These are phyloP conservation scores for Lophotis ruficrista DNA, from an alignment of 2,113 vertebrate genomes.

Conservation along the genomic window DNA sequence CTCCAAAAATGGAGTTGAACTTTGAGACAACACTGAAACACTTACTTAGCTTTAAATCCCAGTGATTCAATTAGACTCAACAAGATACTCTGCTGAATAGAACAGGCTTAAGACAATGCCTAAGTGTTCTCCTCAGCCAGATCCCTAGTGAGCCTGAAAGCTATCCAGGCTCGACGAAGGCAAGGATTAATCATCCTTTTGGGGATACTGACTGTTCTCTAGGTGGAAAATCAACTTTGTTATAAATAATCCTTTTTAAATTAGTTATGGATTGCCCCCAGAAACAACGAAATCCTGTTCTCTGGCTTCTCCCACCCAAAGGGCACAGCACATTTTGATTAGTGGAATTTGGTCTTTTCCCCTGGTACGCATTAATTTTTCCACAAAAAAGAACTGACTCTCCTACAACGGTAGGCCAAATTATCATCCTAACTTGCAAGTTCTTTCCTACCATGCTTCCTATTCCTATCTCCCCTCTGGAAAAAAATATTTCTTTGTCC, in stretches of 20 bases:
- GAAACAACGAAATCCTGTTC: neutral
- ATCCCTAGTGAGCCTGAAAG: constrained; percentile 39
- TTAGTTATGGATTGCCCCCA: constrained; percentile 26
- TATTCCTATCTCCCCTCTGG: neutral
- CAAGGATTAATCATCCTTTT: constrained; percentile 54
- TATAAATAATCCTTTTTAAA: constrained; percentile 39
- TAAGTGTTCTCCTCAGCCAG: constrained; percentile 16
- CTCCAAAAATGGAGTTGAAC: neutral
- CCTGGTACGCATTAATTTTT: neutral
- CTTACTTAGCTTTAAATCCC: constrained; percentile 37
- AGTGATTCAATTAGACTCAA: constrained; percentile 51
- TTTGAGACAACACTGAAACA: neutral
- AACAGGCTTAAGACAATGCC: constrained; percentile 26
- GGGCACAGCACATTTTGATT: neutral
- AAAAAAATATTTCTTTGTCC: neutral
- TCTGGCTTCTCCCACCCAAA: neutral
- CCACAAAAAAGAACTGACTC: neutral
- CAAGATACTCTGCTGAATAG: constrained; percentile 18
- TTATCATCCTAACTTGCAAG: neutral
- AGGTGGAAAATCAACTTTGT: constrained; percentile 18
- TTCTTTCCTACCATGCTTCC: neutral
- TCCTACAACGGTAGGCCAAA: neutral
- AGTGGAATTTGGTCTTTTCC: neutral
- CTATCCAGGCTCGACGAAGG: neutral
- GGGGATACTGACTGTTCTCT: neutral